Evolutionary conservation across 1,140 invertebrate genomes (phyloP).

Genomic region (Drosophila kepulauana): DNA sequence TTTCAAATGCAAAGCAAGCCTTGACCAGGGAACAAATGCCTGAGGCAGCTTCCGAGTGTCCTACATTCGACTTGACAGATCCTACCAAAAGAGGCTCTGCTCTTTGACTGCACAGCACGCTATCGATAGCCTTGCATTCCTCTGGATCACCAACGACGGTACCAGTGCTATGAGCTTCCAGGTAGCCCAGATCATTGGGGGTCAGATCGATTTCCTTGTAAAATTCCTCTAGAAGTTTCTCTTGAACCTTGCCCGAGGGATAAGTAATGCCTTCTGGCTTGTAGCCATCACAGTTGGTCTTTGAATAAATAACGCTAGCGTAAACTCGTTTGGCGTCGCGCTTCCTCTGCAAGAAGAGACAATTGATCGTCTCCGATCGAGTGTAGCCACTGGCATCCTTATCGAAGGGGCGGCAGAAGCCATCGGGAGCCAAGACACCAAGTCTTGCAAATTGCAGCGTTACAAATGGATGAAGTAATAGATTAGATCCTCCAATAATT

Average conservation of each 20-base stretch:
- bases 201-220: constrained; percentile 93
- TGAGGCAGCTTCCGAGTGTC: constrained; percentile 96
- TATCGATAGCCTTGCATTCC: constrained; percentile 94
- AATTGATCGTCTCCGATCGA: constrained; percentile 91
- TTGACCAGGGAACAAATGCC: constrained; percentile 94
- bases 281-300: constrained; percentile 94
- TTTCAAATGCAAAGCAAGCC: constrained; percentile 91
- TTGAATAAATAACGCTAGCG: constrained; percentile 86
- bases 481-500: constrained; percentile 93
- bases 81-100: constrained; percentile 92
- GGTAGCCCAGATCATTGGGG: constrained; percentile 90
- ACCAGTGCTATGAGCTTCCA: constrained; percentile 97
- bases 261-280: constrained; percentile 96
- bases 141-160: constrained; percentile 94
- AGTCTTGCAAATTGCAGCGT: constrained; percentile 94
- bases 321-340: constrained; percentile 92
- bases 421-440: constrained; percentile 94
- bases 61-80: constrained; percentile 97
- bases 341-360: constrained; percentile 93
- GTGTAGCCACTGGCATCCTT: constrained; percentile 91
- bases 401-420: constrained; percentile 96
- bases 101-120: constrained; percentile 91
- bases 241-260: constrained; percentile 94
- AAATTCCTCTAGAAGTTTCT: constrained; percentile 91
- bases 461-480: constrained; percentile 94